Evolutionary conservation across 2,888 invertebrate genomes (phyloP).

Genomic region (Caenorhabditis doughertyi): DNA sequence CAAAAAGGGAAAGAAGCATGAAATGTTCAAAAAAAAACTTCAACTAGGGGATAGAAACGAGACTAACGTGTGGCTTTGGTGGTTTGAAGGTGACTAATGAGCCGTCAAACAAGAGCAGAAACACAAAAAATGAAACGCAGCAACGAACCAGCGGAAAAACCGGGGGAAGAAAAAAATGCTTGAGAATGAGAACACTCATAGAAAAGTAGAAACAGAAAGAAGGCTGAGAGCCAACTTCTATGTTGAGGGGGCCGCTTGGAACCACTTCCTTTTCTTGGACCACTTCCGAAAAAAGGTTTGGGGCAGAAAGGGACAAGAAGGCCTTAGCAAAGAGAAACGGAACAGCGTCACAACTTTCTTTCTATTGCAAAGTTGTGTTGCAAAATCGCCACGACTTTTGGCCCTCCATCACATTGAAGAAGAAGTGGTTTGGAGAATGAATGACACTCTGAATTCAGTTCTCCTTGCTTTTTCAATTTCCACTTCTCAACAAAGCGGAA

Average conservation of each 20-base stretch:
- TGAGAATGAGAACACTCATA: conserved; percentile 10
- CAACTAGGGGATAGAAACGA: background rate
- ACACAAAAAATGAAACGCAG: conserved; percentile 24
- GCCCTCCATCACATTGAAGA: background rate
- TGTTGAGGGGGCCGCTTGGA: conserved; percentile 10
- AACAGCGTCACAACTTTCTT: conserved; percentile 51
- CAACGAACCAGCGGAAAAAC: background rate
- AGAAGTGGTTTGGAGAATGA: conserved; percentile 9
- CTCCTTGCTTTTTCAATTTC: background rate
- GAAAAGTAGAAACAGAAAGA: conserved; percentile 20
- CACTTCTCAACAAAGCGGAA: background rate
- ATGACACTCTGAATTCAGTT: background rate
- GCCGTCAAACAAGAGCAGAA: conserved; percentile 29
- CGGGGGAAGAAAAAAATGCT: background rate
- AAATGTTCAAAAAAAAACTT: conserved; percentile 4
- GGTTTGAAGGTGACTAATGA: conserved; percentile 53
- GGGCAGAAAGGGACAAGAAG: background rate
- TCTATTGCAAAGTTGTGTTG: conserved; percentile 46
- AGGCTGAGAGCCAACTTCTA: conserved; percentile 8
- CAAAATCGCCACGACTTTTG: background rate
- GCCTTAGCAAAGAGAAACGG: conserved; percentile 19
- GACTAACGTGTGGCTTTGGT: conserved; percentile 8
- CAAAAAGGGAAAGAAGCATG: conserved; percentile 14
- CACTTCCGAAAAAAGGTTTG: conserved; percentile 61
- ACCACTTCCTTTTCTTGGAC: conserved; percentile 58